Evolutionary conservation across 2,113 vertebrate genomes (phyloP).

Genomic region (Muscicapa adusta): DNA sequence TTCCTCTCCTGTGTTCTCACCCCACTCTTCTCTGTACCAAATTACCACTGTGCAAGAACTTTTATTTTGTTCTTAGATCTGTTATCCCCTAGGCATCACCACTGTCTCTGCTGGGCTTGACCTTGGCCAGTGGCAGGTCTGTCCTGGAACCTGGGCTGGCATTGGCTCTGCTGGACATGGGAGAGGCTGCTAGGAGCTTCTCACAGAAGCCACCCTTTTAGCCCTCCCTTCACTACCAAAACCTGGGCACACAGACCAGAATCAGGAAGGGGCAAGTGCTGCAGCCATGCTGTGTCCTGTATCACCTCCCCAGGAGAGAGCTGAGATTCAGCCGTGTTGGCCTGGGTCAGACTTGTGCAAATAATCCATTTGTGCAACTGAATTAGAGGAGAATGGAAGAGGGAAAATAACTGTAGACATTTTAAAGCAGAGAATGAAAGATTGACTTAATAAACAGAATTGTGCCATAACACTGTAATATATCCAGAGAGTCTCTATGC

Average conservation of each 20-base stretch:
- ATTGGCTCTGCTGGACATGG: background rate
- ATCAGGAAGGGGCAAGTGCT: too few relatives aligned
- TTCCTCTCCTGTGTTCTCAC: background rate
- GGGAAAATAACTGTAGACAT: background rate
- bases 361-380: background rate
- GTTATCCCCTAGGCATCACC: rapidly evolving
- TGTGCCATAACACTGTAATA: conserved; percentile 10
- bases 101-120: background rate
- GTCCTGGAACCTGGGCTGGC: background rate
- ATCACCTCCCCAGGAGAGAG: background rate
- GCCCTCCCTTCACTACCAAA: background rate
- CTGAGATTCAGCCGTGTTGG: background rate
- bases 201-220: too few relatives aligned
- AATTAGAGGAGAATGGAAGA: background rate
- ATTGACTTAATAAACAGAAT: background rate
- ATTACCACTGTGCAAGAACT: background rate
- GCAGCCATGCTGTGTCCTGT: background rate
- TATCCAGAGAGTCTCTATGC: background rate
- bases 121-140: background rate
- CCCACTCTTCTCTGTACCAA: background rate
- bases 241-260: background rate
- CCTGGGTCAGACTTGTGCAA: background rate
- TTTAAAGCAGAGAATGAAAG: conserved; percentile 1
- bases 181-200: background rate
- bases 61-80: background rate